Evolutionary conservation across 2,888 invertebrate genomes (phyloP).

Genomic region (Andrena flavipes): DNA sequence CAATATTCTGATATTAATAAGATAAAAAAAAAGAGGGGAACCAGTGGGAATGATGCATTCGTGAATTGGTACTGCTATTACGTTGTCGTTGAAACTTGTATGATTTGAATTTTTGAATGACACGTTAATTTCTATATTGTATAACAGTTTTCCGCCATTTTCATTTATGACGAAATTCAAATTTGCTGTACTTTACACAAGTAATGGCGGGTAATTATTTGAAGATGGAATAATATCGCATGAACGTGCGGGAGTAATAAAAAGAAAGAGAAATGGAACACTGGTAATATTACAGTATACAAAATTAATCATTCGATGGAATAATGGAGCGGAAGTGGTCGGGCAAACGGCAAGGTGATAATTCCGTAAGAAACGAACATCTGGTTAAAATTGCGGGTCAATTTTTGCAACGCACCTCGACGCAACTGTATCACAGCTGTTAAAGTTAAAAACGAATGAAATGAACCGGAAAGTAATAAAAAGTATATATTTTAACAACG

Average conservation of each 20-base stretch:
- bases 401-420: slow-evolving; percentile 32
- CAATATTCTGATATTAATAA: slow-evolving; percentile 15
- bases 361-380: slow-evolving; percentile 42
- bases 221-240: background rate
- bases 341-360: slow-evolving; percentile 36
- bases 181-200: background rate
- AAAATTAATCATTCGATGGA: slow-evolving; percentile 23
- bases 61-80: background rate
- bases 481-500: background rate
- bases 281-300: background rate
- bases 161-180: background rate
- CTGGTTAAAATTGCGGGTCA: slow-evolving; percentile 39
- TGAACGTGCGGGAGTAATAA: background rate
- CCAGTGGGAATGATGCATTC: background rate
- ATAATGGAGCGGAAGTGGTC: slow-evolving; percentile 47
- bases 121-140: background rate
- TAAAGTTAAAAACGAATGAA: background rate
- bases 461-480: background rate
- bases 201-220: background rate
- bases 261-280: background rate
- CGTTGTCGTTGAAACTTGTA: no score
- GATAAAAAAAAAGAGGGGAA: background rate
- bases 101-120: no score
- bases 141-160: background rate
- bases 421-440: slow-evolving; percentile 10